Evolutionary conservation across 2,113 vertebrate species (phyloP), one percentile per base, ranked within the genome.

Genomic region (Nerophis ophidion): DNA sequence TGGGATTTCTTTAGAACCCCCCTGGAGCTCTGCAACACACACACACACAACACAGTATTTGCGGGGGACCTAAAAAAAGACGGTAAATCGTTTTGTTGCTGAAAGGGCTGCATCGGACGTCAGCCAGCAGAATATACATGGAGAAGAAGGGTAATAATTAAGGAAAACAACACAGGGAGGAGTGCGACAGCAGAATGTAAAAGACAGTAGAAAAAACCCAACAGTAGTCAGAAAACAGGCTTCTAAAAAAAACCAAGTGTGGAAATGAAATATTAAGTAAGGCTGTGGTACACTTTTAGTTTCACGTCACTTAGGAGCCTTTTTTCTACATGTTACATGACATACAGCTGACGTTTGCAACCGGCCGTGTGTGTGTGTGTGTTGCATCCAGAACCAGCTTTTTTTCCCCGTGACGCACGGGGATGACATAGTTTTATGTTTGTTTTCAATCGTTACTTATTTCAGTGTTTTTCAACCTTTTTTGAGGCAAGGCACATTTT

Each of bases 1-100:
- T 97, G 94, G 50, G 93, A 91, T 84, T 96, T 97, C 81, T 93
- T 99, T 59, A 92, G 84, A 74, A 86, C 86, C 63, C 95, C 95
- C 88, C 93, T 98, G 71, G 92, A 86, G 77, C 88, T 93, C 97
- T 99, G 81, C 44, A 38, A 82, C 75, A 66, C 56, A 60, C 46
- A 48, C 26, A 26, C 26, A 26, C 26, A 60, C 11, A 70, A 71
- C 10, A 71, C 38, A 42, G 35, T 34, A 26, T 68, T 19, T 63
- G 57, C 40, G 52, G 35, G 57, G 66, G 38, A 55, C 66, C 66
- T 51, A 75, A 74, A 72, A 77, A 61, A 48, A 54, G 53, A 48
- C 60, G 63, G 57, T 70, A 58, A 81, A 63, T 72, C 74, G 74
- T 40, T 63, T 69, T 63, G 42, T 36, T 63, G 65, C 60, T 76